These are phyloP conservation scores for Drosophila lacteicornis DNA, from an alignment of 1,140 invertebrate species.

Conservation along the genomic window DNA sequence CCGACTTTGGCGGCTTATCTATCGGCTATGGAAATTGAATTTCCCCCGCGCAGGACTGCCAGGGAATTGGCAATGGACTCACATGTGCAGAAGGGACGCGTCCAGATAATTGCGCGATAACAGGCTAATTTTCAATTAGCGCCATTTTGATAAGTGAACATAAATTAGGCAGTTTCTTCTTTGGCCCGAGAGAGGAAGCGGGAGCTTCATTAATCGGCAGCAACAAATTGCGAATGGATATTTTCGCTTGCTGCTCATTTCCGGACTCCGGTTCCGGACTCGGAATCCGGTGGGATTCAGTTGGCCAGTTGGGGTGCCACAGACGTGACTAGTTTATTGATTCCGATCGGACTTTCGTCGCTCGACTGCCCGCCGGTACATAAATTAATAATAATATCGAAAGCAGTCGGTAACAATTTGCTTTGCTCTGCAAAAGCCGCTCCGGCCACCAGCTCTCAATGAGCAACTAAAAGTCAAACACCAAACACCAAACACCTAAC, in stretches of 20 bases:
- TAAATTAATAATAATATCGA: conserved; percentile 80
- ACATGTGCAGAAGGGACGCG: conserved; percentile 26
- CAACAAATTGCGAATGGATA: conserved; percentile 77
- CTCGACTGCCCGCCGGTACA: conserved; percentile 43
- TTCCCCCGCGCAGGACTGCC: conserved; percentile 30
- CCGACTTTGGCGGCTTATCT: conserved; percentile 66
- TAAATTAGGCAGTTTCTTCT: conserved; percentile 73
- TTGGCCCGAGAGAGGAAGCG: background rate
- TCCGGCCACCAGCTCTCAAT: conserved; percentile 11
- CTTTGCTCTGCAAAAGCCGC: conserved; percentile 76
- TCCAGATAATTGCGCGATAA: conserved; percentile 80
- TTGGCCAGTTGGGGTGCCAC: conserved; percentile 22
- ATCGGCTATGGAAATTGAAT: conserved; percentile 73
- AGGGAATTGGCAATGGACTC: conserved; percentile 16
- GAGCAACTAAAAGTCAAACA: conserved; percentile 76
- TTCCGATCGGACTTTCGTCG: conserved; percentile 61
- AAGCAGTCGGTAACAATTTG: conserved; percentile 77
- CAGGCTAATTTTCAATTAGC: conserved; percentile 82
- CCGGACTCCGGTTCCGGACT: conserved; percentile 26
- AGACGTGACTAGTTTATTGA: conserved; percentile 82
- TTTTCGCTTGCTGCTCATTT: conserved; percentile 71
- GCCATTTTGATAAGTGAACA: conserved; percentile 79
- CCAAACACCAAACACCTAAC: conserved; percentile 51
- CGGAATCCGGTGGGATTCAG: conserved; percentile 22
- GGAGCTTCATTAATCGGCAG: conserved; percentile 42